Evolutionary conservation across 2,113 vertebrate species (phyloP).

Genomic region (Forbesichthys agassizii): DNA sequence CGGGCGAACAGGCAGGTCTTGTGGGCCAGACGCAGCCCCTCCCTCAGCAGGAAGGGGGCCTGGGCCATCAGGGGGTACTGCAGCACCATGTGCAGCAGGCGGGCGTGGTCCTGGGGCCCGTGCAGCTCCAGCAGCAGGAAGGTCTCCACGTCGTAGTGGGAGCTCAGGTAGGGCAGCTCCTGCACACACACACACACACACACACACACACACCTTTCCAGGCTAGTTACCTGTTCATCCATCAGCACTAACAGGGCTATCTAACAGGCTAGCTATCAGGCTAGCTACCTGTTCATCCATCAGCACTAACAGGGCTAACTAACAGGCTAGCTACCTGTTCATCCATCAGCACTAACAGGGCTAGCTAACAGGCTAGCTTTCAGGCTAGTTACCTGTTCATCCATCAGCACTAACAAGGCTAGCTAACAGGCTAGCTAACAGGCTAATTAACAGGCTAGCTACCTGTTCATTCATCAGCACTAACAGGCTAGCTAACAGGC

Average conservation of each 20-base stretch:
- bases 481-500: neutral
- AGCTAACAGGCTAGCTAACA: too few relatives aligned
- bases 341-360: neutral
- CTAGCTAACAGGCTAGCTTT: too few relatives aligned
- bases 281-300: slow-evolving; percentile 86
- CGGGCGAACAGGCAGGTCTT: slow-evolving; percentile 86
- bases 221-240: neutral
- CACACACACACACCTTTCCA: neutral
- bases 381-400: slow-evolving; percentile 85
- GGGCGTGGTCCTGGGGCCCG: slow-evolving; percentile 83
- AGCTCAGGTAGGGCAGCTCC: slow-evolving; percentile 85
- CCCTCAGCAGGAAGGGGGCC: slow-evolving; percentile 78
- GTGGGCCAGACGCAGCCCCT: slow-evolving; percentile 84
- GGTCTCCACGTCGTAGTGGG: slow-evolving; percentile 89
- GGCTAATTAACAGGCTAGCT: neutral
- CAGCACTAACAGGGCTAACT: slow-evolving; percentile 55
- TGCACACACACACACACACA: slow-evolving; percentile 45
- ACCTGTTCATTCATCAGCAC: slow-evolving; percentile 89
- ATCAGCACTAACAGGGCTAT: neutral
- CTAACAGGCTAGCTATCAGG: too few relatives aligned
- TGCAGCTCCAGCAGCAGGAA: slow-evolving; percentile 87
- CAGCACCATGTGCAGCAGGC: slow-evolving; percentile 82
- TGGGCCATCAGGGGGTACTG: slow-evolving; percentile 78
- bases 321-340: too few relatives aligned
- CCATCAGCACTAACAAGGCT: slow-evolving; percentile 68